Evolutionary conservation across 1,140 invertebrate genomes (phyloP).

Genomic region (Pentalonia nigronervosa): DNA sequence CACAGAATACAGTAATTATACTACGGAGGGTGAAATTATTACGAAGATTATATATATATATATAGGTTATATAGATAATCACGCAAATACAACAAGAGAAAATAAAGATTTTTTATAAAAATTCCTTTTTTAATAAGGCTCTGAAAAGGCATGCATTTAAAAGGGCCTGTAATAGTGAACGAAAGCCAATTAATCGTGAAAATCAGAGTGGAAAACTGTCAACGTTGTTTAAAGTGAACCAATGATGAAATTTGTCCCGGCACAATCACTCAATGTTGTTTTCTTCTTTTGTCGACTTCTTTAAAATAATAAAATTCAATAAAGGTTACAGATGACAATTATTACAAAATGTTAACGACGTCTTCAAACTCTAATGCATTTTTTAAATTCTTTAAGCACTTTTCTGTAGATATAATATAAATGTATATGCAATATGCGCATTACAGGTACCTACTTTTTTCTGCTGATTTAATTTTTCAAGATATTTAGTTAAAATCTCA

Average conservation of each 20-base stretch:
- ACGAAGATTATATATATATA: neutral
- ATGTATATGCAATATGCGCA: neutral
- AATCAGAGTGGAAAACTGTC: neutral
- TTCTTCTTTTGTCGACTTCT: neutral
- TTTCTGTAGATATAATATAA: neutral
- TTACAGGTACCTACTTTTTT: neutral
- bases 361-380: neutral
- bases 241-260: neutral
- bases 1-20: conserved; percentile 3
- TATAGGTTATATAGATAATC: neutral
- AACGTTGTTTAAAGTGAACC: neutral
- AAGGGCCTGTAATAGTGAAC: neutral
- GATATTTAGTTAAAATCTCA: neutral
- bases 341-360: neutral
- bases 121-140: neutral
- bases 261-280: neutral
- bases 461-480: neutral
- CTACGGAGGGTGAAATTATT: neutral
- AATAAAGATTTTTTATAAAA: conserved; percentile 4
- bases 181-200: neutral
- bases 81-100: neutral
- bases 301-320: conserved; percentile 16
- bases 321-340: neutral
- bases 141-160: neutral
- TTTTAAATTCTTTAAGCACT: neutral